These are phyloP conservation scores for Cyprinus carpio DNA, from an alignment of 2,113 vertebrate genomes.

Conservation along the genomic window DNA sequence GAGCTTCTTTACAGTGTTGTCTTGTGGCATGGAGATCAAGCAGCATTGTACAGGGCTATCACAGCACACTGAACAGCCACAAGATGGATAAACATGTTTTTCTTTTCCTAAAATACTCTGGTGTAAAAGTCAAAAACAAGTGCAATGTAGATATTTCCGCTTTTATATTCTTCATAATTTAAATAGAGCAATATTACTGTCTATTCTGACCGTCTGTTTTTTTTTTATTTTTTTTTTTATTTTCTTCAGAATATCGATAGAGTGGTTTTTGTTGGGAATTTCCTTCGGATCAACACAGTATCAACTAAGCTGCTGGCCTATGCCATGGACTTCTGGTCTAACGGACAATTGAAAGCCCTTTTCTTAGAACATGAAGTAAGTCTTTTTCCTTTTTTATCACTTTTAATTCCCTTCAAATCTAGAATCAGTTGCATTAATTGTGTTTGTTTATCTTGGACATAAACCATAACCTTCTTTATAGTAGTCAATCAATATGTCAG, in stretches of 20 bases:
- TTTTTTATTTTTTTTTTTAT: background rate
- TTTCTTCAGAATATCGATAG: slow-evolving; percentile 82
- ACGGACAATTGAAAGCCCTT: slow-evolving; percentile 84
- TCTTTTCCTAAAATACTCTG: background rate
- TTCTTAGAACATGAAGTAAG: slow-evolving; percentile 88
- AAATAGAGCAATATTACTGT: background rate
- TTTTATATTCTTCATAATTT: background rate
- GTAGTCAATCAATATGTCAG: background rate
- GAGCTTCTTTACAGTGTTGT: slow-evolving; percentile 86
- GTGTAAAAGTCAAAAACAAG: background rate
- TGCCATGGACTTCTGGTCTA: slow-evolving; percentile 73
- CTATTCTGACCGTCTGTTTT: background rate
- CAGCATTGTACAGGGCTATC: slow-evolving; percentile 97
- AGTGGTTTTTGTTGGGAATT: slow-evolving; percentile 89
- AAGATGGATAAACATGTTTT: background rate
- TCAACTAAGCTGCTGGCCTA: slow-evolving; percentile 88
- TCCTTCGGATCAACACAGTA: slow-evolving; percentile 88
- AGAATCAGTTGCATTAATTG: background rate
- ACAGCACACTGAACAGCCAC: slow-evolving; percentile 73
- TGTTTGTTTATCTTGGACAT: background rate
- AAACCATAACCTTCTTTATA: background rate
- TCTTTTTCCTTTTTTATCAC: background rate
- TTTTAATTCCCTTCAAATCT: background rate
- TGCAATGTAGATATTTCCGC: background rate
- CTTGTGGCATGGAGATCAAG: slow-evolving; percentile 87